These are phyloP conservation scores for Nomia melanderi DNA, from an alignment of 1,140 invertebrate genomes.

Conservation along the genomic window DNA sequence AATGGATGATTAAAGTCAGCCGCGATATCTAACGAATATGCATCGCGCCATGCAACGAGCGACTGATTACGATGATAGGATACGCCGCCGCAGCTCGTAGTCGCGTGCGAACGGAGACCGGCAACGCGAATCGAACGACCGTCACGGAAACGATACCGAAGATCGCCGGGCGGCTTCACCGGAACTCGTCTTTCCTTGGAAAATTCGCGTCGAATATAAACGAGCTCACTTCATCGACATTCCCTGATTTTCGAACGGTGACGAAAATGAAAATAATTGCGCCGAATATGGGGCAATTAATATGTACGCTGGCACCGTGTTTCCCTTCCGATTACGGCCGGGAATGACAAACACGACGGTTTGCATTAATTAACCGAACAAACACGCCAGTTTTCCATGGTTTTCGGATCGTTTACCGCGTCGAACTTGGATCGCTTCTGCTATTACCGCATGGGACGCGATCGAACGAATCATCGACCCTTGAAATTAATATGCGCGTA, in stretches of 20 bases:
- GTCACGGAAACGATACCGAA: not conserved
- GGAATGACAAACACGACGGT: not conserved
- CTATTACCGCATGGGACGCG: not conserved
- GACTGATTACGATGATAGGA: not conserved
- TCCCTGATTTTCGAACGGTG: not conserved
- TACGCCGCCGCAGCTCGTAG: not conserved
- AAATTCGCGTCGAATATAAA: too few relatives aligned
- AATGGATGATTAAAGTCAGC: slow-evolving; percentile 31
- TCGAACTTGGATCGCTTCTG: not conserved
- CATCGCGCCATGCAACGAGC: not conserved
- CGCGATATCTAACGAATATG: slow-evolving; percentile 15
- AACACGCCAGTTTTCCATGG: not conserved
- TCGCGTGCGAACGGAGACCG: not conserved
- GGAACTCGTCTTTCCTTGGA: too few relatives aligned
- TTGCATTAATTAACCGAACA: slow-evolving; percentile 5
- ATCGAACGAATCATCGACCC: not conserved
- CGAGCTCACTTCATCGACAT: not conserved
- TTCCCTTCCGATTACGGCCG: not conserved
- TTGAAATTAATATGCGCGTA: not conserved
- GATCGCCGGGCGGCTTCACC: not conserved
- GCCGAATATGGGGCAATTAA: not conserved
- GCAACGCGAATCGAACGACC: not conserved
- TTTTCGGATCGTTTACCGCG: not conserved
- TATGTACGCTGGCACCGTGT: too few relatives aligned
- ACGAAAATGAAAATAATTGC: not conserved